Base-by-base conservation (phyloP, 2,113 vertebrate genomes). In the Psophia crepitans region DNA sequence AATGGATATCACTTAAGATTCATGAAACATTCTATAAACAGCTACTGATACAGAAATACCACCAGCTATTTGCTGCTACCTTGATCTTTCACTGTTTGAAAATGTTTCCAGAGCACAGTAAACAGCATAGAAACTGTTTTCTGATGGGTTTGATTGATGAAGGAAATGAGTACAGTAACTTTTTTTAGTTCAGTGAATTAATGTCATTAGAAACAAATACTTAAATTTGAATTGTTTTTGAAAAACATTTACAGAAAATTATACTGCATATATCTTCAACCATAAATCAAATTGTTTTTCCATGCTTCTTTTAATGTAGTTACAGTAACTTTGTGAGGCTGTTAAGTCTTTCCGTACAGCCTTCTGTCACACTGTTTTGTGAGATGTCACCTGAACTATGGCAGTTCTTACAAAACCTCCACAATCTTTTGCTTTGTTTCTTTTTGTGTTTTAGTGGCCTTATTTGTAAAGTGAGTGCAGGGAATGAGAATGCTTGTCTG, bases 381-480 rank as follows among this genome's bases (percentile, higher is more conserved):
- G 60, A 70, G 37, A 73, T 90, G 20, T 79, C 60, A 33, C 30
- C 61, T 90, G 35, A 57, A 11, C 13, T 70, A 4, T 49, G 23
- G 2, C 15, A 84, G 9, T 85, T 90, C 27, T 75, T 78, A 54
- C 6, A 85, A 86, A 79, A 57, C 18, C 27, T 91, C 33, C 24
- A 90, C 65, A 33, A 65, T 82, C n/a, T 70, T 78, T 80, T 24
- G 13, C 44, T 68, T 87, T 76, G 33, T 90, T 64, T 51, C 90
- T 79, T 43, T 90, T 89, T 92, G 85, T 35, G 22, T 87, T 89
- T 94, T 97, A 99, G 99, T 97, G 99, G 98, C 93, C 98, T 99
- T 95, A 83, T 98, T 93, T 99, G 99, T 98, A 99, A 98, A 99
- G 99, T 99, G 96, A 99, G 99, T 77, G 99, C 99, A 75, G 99